phyloP scores from a whole-genome alignment of 2,797 vertebrate species.

The Ptychadena robeensis region DNA sequence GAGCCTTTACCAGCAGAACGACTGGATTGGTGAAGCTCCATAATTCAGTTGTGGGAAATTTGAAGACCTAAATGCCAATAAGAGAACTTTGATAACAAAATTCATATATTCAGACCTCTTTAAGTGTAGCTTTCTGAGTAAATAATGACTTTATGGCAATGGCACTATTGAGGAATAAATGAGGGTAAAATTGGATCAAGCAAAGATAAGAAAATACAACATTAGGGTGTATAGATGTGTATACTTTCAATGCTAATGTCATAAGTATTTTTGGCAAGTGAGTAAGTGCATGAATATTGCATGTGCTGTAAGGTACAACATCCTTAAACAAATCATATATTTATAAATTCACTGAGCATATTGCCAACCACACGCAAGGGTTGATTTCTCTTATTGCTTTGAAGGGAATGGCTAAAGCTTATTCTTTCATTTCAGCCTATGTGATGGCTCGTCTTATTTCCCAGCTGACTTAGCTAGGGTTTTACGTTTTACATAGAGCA shows the following conservation, averaged over 20 bases:
- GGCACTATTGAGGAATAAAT: slow-evolving; percentile 1
- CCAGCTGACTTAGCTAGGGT: slow-evolving; percentile 64
- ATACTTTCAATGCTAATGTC: slow-evolving; percentile 39
- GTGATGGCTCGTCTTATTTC: slow-evolving; percentile 61
- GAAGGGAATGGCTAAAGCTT: slow-evolving; percentile 65
- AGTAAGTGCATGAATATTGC: slow-evolving; percentile 76
- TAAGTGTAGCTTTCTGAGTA: neutral
- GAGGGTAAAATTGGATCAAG: neutral
- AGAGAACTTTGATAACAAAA: neutral
- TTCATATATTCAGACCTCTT: neutral
- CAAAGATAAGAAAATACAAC: slow-evolving; percentile 9
- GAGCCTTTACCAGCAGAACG: neutral
- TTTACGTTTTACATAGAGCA: slow-evolving; percentile 55
- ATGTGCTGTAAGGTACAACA: slow-evolving; percentile 75
- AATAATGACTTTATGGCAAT: neutral
- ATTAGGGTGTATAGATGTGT: slow-evolving; percentile 9
- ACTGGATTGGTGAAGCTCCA: neutral
- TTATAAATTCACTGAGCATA: slow-evolving; percentile 64
- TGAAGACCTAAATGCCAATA: neutral
- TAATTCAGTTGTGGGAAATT: neutral
- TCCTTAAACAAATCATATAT: slow-evolving; percentile 73
- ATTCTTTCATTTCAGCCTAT: slow-evolving; percentile 60
- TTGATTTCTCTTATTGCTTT: slow-evolving; percentile 65
- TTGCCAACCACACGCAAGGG: slow-evolving; percentile 68
- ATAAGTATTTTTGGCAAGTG: slow-evolving; percentile 59